Evolutionary conservation across 2,888 invertebrate species (phyloP), one percentile per base, ranked within the genome.

Genomic region (Notocelia uddmanniana): DNA sequence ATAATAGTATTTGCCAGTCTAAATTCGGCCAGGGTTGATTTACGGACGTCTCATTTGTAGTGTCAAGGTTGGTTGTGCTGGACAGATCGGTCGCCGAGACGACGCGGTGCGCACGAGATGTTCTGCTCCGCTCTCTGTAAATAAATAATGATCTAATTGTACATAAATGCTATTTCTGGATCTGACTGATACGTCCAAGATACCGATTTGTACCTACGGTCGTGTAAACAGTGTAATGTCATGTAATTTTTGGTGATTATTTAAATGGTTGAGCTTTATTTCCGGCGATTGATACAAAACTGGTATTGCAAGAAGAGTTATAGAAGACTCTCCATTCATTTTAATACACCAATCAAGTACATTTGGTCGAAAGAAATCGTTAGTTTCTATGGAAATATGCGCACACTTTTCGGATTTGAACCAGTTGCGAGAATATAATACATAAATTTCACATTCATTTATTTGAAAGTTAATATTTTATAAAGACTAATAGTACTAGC

Each of bases 71-170:
- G 80, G 76, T 78, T 79, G 80, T 76, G 76, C 83, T 85, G 85
- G 85, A 82, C 82, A 88, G 79, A 83, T 83, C 83, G 82, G 80
- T 79, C 81, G 78, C 77, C 77, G 81, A 83, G 81, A 81, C 84
- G 80, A 64, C 85, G 85, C 80, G 83, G 84, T 83, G 82, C 82
- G 84, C 82, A 82, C 81, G 84, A 82, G 81, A 84, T 85, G 82
- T 79, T 80, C 81, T 81, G 79, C 84, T 82, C 81, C 82, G 85
- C 81, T 85, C 83, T 87, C 90, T 89, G 88, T 90, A 92, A 93
- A 92, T 93, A 92, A 90, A 89, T 89, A 92, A 89, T 93, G 93
- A 93, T 86, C 93, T 93, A 93, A 93, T 92, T 91, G 89, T 91
- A 88, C 80, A 83, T 83, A 82, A 84, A 81, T 73, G 87, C 89